Base-by-base conservation (phyloP, 1,140 invertebrate species). In the Tetramorium simillimum region DNA sequence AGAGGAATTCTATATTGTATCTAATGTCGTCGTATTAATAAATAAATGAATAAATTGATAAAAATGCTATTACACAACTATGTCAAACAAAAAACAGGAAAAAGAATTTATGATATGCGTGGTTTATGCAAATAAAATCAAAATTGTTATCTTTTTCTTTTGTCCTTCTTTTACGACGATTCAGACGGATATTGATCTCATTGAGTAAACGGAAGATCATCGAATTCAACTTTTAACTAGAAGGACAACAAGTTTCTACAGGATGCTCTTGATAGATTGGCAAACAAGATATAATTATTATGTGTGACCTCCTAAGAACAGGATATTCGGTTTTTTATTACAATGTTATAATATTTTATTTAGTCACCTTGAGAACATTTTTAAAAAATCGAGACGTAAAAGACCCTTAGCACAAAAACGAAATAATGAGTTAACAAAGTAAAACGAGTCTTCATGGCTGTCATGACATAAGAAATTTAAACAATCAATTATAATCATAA, bases 211-310 rank as follows among this genome's bases (percentile, higher is more conserved):
- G 28, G 14, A 49, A 80, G 76, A 43, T 67, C 77, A 81, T 70
- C 58, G 49, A 81, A 81, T 21, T 16, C 37, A 37, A 28, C 51
- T 43, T 33, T 46, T n/a, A 70, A 81, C 40, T 69, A 70, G 51
- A 81, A 81, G 65, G 49, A 70, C 49, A 28, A 80, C 62, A 9
- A 81, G 51, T 70, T 53, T 53, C 14, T 80, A 2, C 14, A 56
- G 10, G n/a, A 7, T 28, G 2, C 21, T 43, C 63, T 51, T 16
- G 9, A 28, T 70, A 53, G 4, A 3, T 3, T 69, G 3, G 43
- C 10, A 33, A 80, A 65, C 43, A 43, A 18, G 51, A 43, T 18
- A 10, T 10, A 28, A 2, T 37, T 3, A 69, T 7, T 16, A 16
- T 51, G 28, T 16, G n/a, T 43, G 4, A 9, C n/a, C 2, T 81